phyloP scores from a whole-genome alignment of 1,140 invertebrate species.

The Pseudomyrmex dendroicus region DNA sequence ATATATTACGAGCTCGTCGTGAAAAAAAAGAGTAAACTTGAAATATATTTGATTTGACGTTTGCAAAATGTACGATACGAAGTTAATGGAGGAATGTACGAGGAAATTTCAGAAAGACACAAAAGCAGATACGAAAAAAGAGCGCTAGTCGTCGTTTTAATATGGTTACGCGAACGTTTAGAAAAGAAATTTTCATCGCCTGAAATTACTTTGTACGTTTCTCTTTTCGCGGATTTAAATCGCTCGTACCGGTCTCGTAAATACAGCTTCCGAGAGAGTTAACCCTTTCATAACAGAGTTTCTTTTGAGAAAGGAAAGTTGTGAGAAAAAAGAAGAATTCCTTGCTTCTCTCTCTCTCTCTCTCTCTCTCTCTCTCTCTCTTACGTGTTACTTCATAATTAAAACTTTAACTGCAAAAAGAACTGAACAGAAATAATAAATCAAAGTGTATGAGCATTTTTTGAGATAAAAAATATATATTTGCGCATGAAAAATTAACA shows the following conservation, averaged over 20 bases:
- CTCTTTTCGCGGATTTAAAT: slow-evolving; percentile 16
- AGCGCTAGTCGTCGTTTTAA: neutral
- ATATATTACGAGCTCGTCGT: neutral
- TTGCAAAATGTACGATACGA: slow-evolving; percentile 16
- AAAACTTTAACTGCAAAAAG: neutral
- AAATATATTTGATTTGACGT: neutral
- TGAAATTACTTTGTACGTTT: neutral
- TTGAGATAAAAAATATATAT: neutral
- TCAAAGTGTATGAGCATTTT: neutral
- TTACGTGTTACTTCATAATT: slow-evolving; percentile 16
- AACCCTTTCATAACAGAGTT: slow-evolving; percentile 7
- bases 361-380: neutral
- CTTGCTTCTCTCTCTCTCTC: neutral
- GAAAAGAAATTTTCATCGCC: slow-evolving; percentile 26
- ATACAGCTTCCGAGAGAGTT: slow-evolving; percentile 22
- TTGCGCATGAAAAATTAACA: slow-evolving; percentile 4
- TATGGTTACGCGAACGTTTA: slow-evolving; percentile 12
- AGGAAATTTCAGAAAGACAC: slow-evolving; percentile 3
- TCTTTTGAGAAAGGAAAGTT: slow-evolving; percentile 1
- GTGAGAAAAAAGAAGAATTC: slow-evolving; percentile 1
- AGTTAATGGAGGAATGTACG: neutral
- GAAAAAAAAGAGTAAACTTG: neutral
- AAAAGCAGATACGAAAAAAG: neutral
- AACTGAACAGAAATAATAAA: neutral
- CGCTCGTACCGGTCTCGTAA: slow-evolving; percentile 8